phyloP scores from a whole-genome alignment of 2,113 vertebrate species.

The Forbesichthys papilliferus region DNA sequence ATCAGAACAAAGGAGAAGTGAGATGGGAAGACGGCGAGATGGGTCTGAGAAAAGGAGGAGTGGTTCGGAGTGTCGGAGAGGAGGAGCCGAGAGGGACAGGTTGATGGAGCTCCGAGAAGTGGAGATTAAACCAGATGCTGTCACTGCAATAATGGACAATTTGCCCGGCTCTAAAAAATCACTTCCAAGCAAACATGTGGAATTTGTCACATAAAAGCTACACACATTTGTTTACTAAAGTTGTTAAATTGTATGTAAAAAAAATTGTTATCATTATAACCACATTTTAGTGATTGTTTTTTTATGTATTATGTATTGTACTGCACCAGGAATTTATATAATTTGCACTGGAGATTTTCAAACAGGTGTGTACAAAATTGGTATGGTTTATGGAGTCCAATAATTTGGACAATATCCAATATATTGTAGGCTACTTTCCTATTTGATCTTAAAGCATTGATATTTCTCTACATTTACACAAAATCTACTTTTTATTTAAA shows the following conservation, averaged over 20 bases:
- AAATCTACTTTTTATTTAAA: no score
- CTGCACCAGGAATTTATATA: no score
- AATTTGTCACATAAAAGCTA: slow-evolving; percentile 58
- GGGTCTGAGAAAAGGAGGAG: slow-evolving; percentile 40
- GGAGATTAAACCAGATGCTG: slow-evolving; percentile 52
- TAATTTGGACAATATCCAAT: neutral
- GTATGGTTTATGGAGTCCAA: neutral
- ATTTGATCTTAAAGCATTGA: neutral
- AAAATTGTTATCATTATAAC: no score
- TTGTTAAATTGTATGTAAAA: neutral
- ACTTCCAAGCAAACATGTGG: slow-evolving; percentile 51
- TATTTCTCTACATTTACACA: no score
- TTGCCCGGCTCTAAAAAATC: slow-evolving; percentile 41
- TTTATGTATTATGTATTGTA: no score
- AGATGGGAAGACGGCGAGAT: slow-evolving; percentile 9
- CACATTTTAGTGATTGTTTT: no score
- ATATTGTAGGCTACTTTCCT: neutral
- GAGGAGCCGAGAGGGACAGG: slow-evolving; percentile 30
- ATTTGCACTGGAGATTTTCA: neutral
- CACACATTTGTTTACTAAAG: neutral
- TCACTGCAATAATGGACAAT: slow-evolving; percentile 47
- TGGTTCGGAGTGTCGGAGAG: slow-evolving; percentile 52
- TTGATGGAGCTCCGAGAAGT: slow-evolving; percentile 1
- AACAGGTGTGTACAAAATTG: neutral
- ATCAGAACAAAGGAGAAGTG: slow-evolving; percentile 47